These are phyloP conservation scores for Sandelia bainsii DNA, from an alignment of 2,797 vertebrate genomes.

Conservation along the genomic window DNA sequence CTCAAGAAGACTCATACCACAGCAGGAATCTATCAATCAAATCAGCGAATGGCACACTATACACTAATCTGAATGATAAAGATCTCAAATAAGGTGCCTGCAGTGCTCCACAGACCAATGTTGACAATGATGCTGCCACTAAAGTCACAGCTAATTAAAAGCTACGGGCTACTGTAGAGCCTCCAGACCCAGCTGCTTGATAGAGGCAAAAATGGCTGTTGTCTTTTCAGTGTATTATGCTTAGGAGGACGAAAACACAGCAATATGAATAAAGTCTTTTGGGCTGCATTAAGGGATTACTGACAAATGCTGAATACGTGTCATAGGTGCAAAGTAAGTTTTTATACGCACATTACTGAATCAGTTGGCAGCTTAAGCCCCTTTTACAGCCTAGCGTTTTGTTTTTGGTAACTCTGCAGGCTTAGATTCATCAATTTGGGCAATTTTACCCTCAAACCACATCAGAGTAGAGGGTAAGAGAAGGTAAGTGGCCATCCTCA, in stretches of 20 bases:
- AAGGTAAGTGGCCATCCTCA: too few relatives aligned
- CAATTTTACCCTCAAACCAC: too few relatives aligned
- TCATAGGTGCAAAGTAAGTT: background rate
- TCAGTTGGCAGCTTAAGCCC: background rate
- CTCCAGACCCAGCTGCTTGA: slow-evolving; percentile 36
- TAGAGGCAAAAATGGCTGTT: slow-evolving; percentile 41
- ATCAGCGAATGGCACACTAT: slow-evolving; percentile 1
- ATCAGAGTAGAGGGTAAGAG: too few relatives aligned
- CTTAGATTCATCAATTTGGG: too few relatives aligned
- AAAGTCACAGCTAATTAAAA: slow-evolving; percentile 69
- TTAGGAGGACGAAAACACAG: slow-evolving; percentile 2
- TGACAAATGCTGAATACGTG: slow-evolving; percentile 6
- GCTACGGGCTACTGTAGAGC: slow-evolving; percentile 32
- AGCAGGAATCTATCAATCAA: slow-evolving; percentile 18
- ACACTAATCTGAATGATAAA: slow-evolving; percentile 31
- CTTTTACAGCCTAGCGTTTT: too few relatives aligned
- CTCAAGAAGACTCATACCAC: slow-evolving; percentile 12
- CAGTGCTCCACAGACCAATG: slow-evolving; percentile 11
- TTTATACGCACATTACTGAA: background rate
- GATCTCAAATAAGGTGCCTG: slow-evolving; percentile 29
- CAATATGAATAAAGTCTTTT: background rate
- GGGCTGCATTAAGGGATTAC: background rate
- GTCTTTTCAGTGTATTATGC: slow-evolving; percentile 27
- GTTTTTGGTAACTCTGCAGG: too few relatives aligned
- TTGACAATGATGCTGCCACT: slow-evolving; percentile 56